Evolutionary conservation across 2,888 invertebrate species (phyloP), one percentile per base, ranked within the genome.

Genomic region (Xestia c-nigrum): DNA sequence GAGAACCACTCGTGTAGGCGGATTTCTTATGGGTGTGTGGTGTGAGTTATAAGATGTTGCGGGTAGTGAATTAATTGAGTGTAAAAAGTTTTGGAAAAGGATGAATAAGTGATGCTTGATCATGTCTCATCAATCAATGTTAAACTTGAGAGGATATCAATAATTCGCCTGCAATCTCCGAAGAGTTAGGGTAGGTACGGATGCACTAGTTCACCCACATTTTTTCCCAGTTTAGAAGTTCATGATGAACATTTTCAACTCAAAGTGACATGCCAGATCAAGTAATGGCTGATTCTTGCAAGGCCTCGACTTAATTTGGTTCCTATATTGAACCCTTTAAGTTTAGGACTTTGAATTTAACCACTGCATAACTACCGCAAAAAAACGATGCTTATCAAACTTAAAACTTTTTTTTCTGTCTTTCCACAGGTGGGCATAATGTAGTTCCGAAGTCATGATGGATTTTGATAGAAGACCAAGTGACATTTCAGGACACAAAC

Each of bases 1-100:
- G 92, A 94, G 94, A 93, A 91, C 91, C 92, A 93, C 94, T 94
- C 94, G 94, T 94, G 96, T 95, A 94, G 96, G 95, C 92, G 94
- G 95, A 95, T 94, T 93, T 93, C 93, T 94, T 93, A 88, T 84
- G 82, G 72, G 76, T n/a, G 72, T 81, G 43, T 86, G 90, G 91
- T 59, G 1, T 83, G 91, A 91, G 85, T 50, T 6, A 87, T 38
- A 76, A 86, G 84, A 70, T 67, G 12, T 3, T 81, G 84, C 87
- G 85, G 14, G 24, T 59, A 7, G 57, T 16, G 57, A 59, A 31
- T 31, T 1, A 57, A 24, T 57, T 57, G 24, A 1, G 24, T 24
- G 14, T 14, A 3, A 24, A 24, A 14, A 0, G 24, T 24, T 57
- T 57, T 24, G 14, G 0, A 14, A 7, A 57, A 57, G 24, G 0